phyloP scores from a whole-genome alignment of 2,113 vertebrate genomes.

The Pseudorasbora parva region DNA sequence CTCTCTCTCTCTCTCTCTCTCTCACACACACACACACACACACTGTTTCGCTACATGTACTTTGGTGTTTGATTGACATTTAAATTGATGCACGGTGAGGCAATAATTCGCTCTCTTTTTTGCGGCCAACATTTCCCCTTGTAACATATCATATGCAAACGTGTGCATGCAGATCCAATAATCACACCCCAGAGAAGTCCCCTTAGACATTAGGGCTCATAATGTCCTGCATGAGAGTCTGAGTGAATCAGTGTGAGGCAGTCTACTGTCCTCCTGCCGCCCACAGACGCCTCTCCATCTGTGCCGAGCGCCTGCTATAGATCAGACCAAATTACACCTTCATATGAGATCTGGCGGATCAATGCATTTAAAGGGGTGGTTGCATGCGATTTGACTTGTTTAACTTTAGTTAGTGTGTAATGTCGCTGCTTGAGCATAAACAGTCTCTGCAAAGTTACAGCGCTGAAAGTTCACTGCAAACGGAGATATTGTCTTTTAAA shows the following conservation, averaged over 20 bases:
- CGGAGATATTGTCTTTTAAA: no score
- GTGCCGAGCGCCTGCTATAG: neutral
- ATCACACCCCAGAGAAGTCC: neutral
- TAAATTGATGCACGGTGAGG: neutral
- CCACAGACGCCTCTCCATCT: constrained; percentile 30
- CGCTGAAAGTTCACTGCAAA: no score
- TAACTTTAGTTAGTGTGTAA: no score
- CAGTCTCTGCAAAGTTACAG: no score
- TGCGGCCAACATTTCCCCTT: neutral
- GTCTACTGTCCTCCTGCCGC: constrained; percentile 18
- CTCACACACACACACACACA: no score
- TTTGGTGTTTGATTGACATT: neutral
- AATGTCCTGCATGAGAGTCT: neutral
- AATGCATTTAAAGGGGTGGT: no score
- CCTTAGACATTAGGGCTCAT: neutral
- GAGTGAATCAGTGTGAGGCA: neutral
- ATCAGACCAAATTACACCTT: neutral
- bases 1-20: no score
- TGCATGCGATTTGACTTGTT: no score
- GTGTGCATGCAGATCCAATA: neutral
- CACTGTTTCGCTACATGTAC: neutral
- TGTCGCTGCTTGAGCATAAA: no score
- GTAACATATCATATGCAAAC: neutral
- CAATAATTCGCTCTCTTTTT: neutral
- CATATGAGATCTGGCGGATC: neutral